Evolutionary conservation across 2,888 invertebrate species (phyloP).

Genomic region (Gonocerus acuteangulatus): DNA sequence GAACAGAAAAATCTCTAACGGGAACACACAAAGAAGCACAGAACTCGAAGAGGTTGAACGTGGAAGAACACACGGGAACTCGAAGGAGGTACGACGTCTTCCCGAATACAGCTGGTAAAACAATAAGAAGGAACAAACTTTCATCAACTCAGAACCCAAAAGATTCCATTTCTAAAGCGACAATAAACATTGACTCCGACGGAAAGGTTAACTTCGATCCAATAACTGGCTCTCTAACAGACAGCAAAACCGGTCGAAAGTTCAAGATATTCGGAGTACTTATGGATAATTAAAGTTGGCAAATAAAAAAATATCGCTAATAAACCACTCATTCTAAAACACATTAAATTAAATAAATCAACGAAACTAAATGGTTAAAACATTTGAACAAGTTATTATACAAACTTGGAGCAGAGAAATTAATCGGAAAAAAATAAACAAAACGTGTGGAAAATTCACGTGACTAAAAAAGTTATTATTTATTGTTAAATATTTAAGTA

Average conservation of each 20-base stretch:
- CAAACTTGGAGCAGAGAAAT: no score
- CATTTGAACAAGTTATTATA: no score
- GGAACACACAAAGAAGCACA: not conserved
- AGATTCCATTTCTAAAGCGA: not conserved
- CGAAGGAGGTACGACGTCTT: slow-evolving; percentile 2
- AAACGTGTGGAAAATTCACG: no score
- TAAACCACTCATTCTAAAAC: no score
- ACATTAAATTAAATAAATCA: no score
- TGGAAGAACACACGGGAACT: not conserved
- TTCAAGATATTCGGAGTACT: slow-evolving; percentile 16
- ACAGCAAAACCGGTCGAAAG: not conserved
- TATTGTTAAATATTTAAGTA: no score
- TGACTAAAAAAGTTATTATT: no score
- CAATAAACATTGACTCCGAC: not conserved
- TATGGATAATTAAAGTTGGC: slow-evolving; percentile 10
- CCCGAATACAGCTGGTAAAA: not conserved
- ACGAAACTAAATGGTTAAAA: no score
- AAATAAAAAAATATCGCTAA: no score
- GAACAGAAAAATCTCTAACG: not conserved
- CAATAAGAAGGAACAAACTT: not conserved
- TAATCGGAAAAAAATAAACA: no score
- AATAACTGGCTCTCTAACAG: slow-evolving; percentile 1
- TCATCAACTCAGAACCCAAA: not conserved
- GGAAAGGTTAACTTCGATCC: not conserved
- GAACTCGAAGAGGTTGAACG: not conserved